A percentile compares a stretch with the other conserved stretches of the same genome.
Evolutionary conservation across 2,888 invertebrate genomes (phyloP).

Genomic region (Orthosia gothica): DNA sequence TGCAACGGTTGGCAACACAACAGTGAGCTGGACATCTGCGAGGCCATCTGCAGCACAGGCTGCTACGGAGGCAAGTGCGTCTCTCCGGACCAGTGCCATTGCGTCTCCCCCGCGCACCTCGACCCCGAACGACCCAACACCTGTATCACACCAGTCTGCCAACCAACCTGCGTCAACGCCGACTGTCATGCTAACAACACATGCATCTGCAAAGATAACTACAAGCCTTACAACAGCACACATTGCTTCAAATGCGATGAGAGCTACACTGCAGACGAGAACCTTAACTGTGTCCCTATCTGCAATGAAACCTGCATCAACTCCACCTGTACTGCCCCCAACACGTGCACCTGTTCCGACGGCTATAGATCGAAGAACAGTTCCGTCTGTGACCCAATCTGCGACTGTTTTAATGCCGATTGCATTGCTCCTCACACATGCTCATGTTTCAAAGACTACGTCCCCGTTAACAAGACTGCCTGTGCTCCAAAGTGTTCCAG

Average conservation of each 20-base stretch:
- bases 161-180: constrained; percentile 80
- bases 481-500: constrained; percentile 69
- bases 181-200: constrained; percentile 78
- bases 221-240: constrained; percentile 75
- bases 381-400: constrained; percentile 76
- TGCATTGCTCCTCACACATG: constrained; percentile 84
- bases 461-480: constrained; percentile 49
- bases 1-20: constrained; percentile 86
- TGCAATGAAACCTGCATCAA: constrained; percentile 68
- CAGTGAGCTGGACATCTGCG: constrained; percentile 80
- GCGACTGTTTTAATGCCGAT: constrained; percentile 86
- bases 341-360: constrained; percentile 74
- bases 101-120: constrained; percentile 78
- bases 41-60: constrained; percentile 88
- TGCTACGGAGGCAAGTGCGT: constrained; percentile 87
- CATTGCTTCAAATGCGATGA: constrained; percentile 78
- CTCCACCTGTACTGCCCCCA: constrained; percentile 74
- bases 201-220: constrained; percentile 79
- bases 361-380: constrained; percentile 71
- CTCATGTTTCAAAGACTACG: constrained; percentile 83
- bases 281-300: constrained; percentile 70
- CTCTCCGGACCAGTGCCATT: constrained; percentile 82
- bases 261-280: constrained; percentile 70
- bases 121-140: constrained; percentile 78
- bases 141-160: constrained; percentile 79